Percentiles rank a stretch among this genome's conserved stretches.
phyloP scores from a whole-genome alignment of 2,113 vertebrate species.

The Oreochromis tanganicae region DNA sequence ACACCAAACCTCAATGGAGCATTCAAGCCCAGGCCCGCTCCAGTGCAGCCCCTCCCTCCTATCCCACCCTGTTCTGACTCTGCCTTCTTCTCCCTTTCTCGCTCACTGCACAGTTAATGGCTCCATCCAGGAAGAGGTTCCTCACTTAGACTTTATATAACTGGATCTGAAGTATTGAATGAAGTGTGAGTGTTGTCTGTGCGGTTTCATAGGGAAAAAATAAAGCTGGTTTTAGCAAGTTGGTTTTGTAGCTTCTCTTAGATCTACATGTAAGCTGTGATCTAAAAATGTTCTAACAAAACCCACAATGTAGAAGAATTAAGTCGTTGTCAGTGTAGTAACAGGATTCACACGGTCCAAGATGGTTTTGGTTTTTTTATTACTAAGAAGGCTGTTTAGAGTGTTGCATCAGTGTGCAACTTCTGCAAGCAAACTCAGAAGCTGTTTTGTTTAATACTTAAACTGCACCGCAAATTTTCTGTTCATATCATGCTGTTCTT shows the following conservation, averaged over 20 bases:
- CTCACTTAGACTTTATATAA: not conserved
- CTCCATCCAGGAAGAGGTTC: conserved; percentile 19
- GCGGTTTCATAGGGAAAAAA: not conserved
- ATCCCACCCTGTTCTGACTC: conserved; percentile 53
- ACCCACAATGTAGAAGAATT: not conserved
- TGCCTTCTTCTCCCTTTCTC: conserved; percentile 38
- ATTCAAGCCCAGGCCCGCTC: conserved; percentile 69
- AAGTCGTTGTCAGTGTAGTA: not conserved
- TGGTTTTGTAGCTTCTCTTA: not conserved
- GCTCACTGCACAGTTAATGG: conserved; percentile 14
- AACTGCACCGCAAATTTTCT: not conserved
- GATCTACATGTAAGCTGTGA: not conserved
- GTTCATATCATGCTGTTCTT: not conserved
- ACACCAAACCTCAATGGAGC: conserved; percentile 76
- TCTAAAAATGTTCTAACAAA: not conserved
- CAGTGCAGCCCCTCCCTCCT: conserved; percentile 46
- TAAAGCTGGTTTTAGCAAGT: not conserved
- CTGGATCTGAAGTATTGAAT: not conserved
- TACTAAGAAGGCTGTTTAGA: not conserved
- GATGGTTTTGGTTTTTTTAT: not conserved
- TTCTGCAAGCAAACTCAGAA: not conserved
- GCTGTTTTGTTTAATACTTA: not conserved
- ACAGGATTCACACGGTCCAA: not conserved
- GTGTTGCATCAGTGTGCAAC: not conserved
- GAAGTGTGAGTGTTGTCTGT: not conserved